Base-by-base conservation (phyloP, 2,888 invertebrate species). In the Gandaritis pyraliata region DNA sequence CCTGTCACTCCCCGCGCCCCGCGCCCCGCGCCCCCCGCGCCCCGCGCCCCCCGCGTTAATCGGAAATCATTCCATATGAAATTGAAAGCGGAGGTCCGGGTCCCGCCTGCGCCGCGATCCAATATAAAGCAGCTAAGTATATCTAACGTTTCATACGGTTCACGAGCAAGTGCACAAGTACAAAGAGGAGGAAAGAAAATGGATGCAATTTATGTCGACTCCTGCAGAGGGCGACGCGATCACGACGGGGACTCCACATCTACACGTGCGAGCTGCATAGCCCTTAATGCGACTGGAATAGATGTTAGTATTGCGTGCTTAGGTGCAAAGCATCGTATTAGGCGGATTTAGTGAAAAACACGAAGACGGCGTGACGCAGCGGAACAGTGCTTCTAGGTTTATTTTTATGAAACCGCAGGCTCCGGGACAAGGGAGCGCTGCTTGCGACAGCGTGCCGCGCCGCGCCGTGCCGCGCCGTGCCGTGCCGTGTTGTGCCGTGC, bases 191-290 rank as follows among this genome's bases (percentile, higher is more conserved):
- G 56, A 69, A 67, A 71, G 69, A 70, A 72, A 75, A 76, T 74
- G 66, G 68, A 74, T 75, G 73, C 73, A 76, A 76, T 76, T 76
- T 76, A 71, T 69, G 69, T 69, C 64, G 68, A 52, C 65, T 68
- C 65, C 65, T 61, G 66, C 61, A 61, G 61, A 48, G 65, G 57
- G 61, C 61, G 62, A 47, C 61, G 62, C 43, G 65, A 63, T 64
- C 64, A 55, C 66, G 48, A 47, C 59, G 62, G 61, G 63, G 48
- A 33, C 52, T 50, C 58, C 48, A 13, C 55, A 18, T 18, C 13
- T 15, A 8, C 7, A 6, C 47, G 2, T 49, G 61, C 61, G 46
- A 8, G 8, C 53, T 6, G 48, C 13, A 33, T 10, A 11, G 23
- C 46, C 15, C 50, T 43, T 65, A 38, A 18, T 38, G 10, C 39